Percentiles rank a stretch among this genome's conserved stretches.
Conservation (phyloP, 2,888 invertebrate species). For the Mechanitis messenoides region DNA sequence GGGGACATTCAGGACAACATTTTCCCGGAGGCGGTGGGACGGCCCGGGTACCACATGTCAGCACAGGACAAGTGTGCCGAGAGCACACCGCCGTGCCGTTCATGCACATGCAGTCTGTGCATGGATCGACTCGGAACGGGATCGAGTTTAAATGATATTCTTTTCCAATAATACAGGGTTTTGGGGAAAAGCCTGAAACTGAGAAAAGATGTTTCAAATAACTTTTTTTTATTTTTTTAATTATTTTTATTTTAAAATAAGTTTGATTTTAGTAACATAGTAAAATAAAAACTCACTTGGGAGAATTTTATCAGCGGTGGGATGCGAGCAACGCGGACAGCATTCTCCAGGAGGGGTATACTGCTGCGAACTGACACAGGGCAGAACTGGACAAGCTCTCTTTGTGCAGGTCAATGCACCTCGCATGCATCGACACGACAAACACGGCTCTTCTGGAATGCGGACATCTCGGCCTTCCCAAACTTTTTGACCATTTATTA, state of each 20-base stretch:
- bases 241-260: neutral
- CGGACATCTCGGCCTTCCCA: slow-evolving; percentile 88
- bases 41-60: slow-evolving; percentile 88
- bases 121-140: slow-evolving; percentile 82
- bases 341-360: slow-evolving; percentile 86
- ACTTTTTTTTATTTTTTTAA: neutral
- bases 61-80: slow-evolving; percentile 90
- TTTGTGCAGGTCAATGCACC: slow-evolving; percentile 86
- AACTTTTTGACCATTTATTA: slow-evolving; percentile 88
- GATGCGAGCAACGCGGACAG: slow-evolving; percentile 78
- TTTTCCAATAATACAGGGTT: slow-evolving; percentile 83
- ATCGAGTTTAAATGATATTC: slow-evolving; percentile 80
- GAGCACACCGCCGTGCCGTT: slow-evolving; percentile 88
- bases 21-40: slow-evolving; percentile 79
- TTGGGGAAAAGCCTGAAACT: slow-evolving; percentile 60
- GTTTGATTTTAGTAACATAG: neutral
- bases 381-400: slow-evolving; percentile 91
- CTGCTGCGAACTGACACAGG: slow-evolving; percentile 84
- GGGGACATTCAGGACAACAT: slow-evolving; percentile 87
- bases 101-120: slow-evolving; percentile 89
- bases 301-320: slow-evolving; percentile 70
- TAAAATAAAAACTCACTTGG: slow-evolving; percentile 50
- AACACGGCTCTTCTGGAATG: slow-evolving; percentile 89
- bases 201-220: slow-evolving; percentile 2
- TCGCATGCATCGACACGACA: slow-evolving; percentile 87